phyloP scores from a whole-genome alignment of 2,888 invertebrate genomes.

The Archips crataeganus region DNA sequence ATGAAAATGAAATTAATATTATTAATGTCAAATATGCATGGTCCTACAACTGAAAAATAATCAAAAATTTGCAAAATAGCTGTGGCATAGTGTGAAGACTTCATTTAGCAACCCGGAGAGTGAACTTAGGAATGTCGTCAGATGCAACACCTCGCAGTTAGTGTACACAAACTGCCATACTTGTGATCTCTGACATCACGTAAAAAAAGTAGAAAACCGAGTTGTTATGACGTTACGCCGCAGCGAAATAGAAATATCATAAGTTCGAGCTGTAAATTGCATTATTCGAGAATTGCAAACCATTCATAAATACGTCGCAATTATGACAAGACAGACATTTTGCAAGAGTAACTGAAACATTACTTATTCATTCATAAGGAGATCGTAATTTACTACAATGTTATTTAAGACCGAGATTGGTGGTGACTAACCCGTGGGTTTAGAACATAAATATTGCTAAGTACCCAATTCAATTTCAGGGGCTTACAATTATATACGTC shows the following conservation, averaged over 20 bases:
- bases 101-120: no score
- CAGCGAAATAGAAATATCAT: constrained; percentile 15
- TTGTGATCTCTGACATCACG: no score
- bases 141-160: no score
- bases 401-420: constrained; percentile 35
- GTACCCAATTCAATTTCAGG: constrained; percentile 39
- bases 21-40: no score
- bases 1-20: no score
- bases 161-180: no score
- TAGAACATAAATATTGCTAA: constrained; percentile 38
- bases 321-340: constrained; percentile 37
- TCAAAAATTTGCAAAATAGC: no score
- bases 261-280: constrained; percentile 23
- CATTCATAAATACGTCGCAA: constrained; percentile 40
- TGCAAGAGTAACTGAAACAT: constrained; percentile 40
- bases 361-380: constrained; percentile 41
- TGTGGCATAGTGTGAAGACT: no score
- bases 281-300: constrained; percentile 33
- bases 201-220: no score
- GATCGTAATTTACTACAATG: constrained; percentile 34
- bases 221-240: no score
- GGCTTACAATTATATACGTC: constrained; percentile 29
- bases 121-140: no score
- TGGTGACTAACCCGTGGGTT: constrained; percentile 41
- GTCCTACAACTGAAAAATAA: no score